phyloP scores from a whole-genome alignment of 2,888 invertebrate species.

The Papilio protenor region DNA sequence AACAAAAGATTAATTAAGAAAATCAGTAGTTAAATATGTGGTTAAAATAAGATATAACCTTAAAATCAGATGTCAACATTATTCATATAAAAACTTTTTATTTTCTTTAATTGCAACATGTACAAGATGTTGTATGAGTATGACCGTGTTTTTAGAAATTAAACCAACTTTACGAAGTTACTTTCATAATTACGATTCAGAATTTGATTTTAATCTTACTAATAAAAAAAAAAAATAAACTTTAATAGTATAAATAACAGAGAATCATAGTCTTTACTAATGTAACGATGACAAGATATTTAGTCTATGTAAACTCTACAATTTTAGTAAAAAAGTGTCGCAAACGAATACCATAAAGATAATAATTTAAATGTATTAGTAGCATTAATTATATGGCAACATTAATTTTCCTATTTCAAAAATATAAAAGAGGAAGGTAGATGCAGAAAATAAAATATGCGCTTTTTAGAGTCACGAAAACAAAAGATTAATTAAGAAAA shows the following conservation, averaged over 20 bases:
- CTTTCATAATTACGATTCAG: background rate
- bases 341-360: background rate
- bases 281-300: background rate
- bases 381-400: background rate
- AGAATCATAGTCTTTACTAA: background rate
- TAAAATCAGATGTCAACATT: conserved; percentile 2
- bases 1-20: background rate
- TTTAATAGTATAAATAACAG: background rate
- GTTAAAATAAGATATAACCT: no score
- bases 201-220: background rate
- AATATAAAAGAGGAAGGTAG: background rate
- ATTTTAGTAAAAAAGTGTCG: background rate
- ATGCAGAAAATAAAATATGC: background rate
- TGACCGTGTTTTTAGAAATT: background rate
- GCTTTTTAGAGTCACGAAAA: background rate
- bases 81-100: background rate
- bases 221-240: background rate
- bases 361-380: background rate
- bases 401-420: background rate
- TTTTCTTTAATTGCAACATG: background rate
- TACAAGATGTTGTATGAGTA: background rate
- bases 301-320: background rate
- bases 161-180: no score
- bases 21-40: background rate
- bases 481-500: background rate